Evolutionary conservation across 1,140 invertebrate species (phyloP), one percentile per base, ranked within the genome.

Genomic region (Dendroctonus valens): DNA sequence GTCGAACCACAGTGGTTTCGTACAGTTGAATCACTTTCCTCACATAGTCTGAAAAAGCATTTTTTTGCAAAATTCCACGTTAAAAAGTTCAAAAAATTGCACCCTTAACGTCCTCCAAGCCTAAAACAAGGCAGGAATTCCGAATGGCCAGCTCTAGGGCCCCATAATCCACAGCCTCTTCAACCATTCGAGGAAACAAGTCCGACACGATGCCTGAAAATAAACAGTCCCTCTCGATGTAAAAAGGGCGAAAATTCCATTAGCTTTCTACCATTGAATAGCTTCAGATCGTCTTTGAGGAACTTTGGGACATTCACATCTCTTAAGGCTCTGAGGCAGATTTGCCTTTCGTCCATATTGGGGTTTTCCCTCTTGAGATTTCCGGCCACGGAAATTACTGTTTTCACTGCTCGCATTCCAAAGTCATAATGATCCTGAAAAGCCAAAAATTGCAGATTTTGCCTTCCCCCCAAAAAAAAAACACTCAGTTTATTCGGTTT

Each of bases 1-100:
- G 90, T 63, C 91, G 78, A 11, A 93, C 90, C 14, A 91, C 85
- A 62, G 90, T 92, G 60, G 90, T 93, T 76, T 93, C 91, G 71
- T 91, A 92, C 41, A 92, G 80, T 76, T 90, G 87, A 46, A 90
- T 86, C 0, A 87, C 86, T 81, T 93, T 93, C 70, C 85, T 83
- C 46, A 91, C 81, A 75, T 90, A 92, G 42, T 83, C 87, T 87
- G 76, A 9, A 69, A 58, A 39, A 41, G 49, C 15, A 51, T 51
- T 51, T 8, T 15, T 26, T 26, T 26, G n/a, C n/a, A n/a, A 26
- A 26, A 26, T 26, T 26, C 26, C 26, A 26, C 26, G 1, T 12
- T 46, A 2, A 46, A 46, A 1, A 4, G 8, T 46, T 46, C 1
- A 46, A 46, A 46, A 46, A 9, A 59, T 37, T 71, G 77, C 73